Base-by-base conservation (phyloP, 2,888 invertebrate species). In the Hypomecis punctinalis region DNA sequence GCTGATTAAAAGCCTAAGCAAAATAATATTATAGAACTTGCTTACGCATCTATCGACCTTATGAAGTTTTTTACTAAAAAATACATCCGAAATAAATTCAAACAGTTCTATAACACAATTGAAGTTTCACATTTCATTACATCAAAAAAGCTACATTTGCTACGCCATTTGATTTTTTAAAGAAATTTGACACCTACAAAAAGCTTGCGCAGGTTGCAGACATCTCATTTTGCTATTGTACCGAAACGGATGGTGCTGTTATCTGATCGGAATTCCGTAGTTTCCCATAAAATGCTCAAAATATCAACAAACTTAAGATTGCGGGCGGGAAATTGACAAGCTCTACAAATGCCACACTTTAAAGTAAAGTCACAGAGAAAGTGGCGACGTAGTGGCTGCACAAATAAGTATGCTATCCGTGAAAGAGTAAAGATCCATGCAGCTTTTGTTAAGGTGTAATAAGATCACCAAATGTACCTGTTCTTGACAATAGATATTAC, bases 211-310 rank as follows among this genome's bases (percentile, higher is more conserved):
- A 64, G 75, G 82, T 81, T 78, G 79, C 79, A 74, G 76, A 83
- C 79, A 81, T 81, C 82, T 83, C 79, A 73, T 83, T 84, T 84
- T 76, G 75, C 79, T 72, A 76, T 89, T 88, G 85, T 86, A 81
- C 79, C 60, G 67, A 74, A 81, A 72, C 91, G 91, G 90, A 91
- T 89, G 84, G 84, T 76, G 72, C 72, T 82, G 86, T 82, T 91
- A 90, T 90, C 89, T 89, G 90, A 91, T 91, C 92, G 91, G 92
- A 92, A 92, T 83, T 91, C 82, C 89, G 85, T 86, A 78, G 71
- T 77, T 76, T 77, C 63, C 47, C 47, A 63, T 68, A 58, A 57
- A 72, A 71, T 52, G 56, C 39, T n/a, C n/a, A 48, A 43, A 2
- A 33, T 37, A 6, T 11, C 43, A 33, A 53, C 61, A 57, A 66